Conservation (phyloP, 1,140 invertebrate species). For the Drosophila guanche region DNA sequence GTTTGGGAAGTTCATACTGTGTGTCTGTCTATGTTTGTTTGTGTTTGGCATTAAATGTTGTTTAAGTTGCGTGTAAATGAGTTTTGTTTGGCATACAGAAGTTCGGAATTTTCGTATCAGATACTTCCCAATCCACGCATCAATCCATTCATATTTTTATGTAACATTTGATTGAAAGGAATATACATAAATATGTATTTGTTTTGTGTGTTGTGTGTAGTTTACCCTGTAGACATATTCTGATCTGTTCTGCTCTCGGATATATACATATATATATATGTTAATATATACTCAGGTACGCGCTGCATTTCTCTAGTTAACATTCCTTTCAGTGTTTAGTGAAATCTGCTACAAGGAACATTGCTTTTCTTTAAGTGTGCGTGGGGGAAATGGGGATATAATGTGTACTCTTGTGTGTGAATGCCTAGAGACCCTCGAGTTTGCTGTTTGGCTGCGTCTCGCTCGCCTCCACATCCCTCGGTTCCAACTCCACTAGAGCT, state of each 20-base stretch:
- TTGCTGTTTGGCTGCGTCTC: conserved; percentile 36
- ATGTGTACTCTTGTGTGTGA: not conserved
- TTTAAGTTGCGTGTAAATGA: too few species aligned
- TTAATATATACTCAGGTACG: conserved; percentile 71
- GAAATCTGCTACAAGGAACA: conserved; percentile 50
- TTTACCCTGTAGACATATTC: conserved; percentile 56
- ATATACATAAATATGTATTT: conserved; percentile 34
- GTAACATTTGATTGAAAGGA: conserved; percentile 40
- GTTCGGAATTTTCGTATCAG: too few species aligned
- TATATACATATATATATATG: conserved; percentile 27
- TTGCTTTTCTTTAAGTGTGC: conserved; percentile 38
- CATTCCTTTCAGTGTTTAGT: conserved; percentile 42
- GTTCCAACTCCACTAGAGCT: not conserved
- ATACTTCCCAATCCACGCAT: not conserved
- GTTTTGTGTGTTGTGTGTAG: conserved; percentile 14
- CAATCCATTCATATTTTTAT: not conserved
- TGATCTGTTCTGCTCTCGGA: conserved; percentile 38
- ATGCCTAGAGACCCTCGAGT: conserved; percentile 14
- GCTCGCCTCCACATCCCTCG: conserved; percentile 38
- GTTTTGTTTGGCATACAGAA: too few species aligned
- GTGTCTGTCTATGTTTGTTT: not conserved
- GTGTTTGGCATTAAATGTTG: conserved; percentile 5
- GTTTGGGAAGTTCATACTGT: too few species aligned
- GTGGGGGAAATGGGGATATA: conserved; percentile 7
- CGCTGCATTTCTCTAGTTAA: conserved; percentile 77